Evolutionary conservation across 2,888 invertebrate species (phyloP).

Genomic region (Choristoneura rosaceana): DNA sequence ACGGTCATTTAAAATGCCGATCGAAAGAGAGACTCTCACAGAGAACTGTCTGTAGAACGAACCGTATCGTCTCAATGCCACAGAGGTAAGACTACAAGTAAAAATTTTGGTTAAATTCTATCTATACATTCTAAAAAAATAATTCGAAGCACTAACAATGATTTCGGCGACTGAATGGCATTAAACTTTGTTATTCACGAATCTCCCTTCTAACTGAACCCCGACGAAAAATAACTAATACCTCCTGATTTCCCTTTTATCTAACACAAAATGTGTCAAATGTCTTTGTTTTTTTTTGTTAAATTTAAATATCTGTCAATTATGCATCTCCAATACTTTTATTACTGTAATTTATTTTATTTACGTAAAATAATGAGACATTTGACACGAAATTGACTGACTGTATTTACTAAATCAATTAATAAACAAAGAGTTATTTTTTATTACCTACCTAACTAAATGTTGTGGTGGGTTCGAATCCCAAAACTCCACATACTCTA

Average conservation of each 20-base stretch:
- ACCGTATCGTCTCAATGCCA: constrained; percentile 82
- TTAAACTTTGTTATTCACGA: constrained; percentile 38
- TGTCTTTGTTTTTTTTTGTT: constrained; percentile 45
- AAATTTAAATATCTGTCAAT: background rate
- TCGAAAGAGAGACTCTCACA: constrained; percentile 85
- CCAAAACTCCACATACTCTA: constrained; percentile 30
- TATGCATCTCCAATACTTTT: background rate
- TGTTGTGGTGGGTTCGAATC: constrained; percentile 57
- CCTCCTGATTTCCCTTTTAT: constrained; percentile 47
- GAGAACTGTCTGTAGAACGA: constrained; percentile 86
- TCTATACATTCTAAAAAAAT: constrained; percentile 52
- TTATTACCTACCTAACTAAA: background rate
- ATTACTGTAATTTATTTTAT: background rate
- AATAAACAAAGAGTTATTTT: background rate
- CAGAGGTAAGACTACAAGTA: constrained; percentile 81
- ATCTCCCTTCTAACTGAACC: constrained; percentile 41
- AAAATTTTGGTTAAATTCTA: constrained; percentile 70
- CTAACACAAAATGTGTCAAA: constrained; percentile 49
- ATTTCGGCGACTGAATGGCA: constrained; percentile 49
- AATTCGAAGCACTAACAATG: constrained; percentile 50
- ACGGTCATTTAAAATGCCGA: constrained; percentile 88
- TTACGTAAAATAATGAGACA: constrained; percentile 44
- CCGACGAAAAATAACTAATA: constrained; percentile 41
- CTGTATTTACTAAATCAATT: constrained; percentile 44
- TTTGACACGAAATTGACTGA: constrained; percentile 56